Evolutionary conservation across 1,140 invertebrate species (phyloP), one percentile per base, ranked within the genome.

Genomic region (Latrodectus geometricus): DNA sequence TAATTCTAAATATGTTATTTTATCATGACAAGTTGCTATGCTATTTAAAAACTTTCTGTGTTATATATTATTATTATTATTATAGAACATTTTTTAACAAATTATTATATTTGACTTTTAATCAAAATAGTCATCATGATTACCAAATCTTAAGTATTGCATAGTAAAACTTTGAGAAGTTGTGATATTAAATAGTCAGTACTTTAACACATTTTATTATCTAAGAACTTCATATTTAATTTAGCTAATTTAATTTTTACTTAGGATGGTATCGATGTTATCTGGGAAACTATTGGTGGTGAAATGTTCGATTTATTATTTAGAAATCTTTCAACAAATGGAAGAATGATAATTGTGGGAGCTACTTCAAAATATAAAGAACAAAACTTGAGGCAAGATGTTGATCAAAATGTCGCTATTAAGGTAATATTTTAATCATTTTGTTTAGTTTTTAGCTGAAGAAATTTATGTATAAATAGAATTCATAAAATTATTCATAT

Each of bases 231-330:
- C 35, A 14, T 50, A 15, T 14, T 82, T 20, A 70, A 70, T 48
- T 9, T 48, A 70, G 20, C 52, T 61, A 20, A n/a, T 61, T 66
- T n/a, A 78, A 66, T 79, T 12, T 79, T 65, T 61, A 3, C 35
- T 49, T 79, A 92, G 91, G 89, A 90, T 87, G 91, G 91, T n/a
- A 87, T 92, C 11, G 90, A 92, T 90, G 91, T 92, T 69, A 89
- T 92, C 9, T 92, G 91, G 89, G 91, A 92, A 88, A 90, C 91
- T 35, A 83, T 91, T 50, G 91, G 91, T 49, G 91, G 91, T 15
- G 89, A 91, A 20, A 89, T 90, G 82, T 91, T 91, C 89, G 89
- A 91, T 70, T 89, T 87, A 9, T 72, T 89, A 21, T 81, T 86
- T 15, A 86, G 88, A 48, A 77, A 88, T 74, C 88, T 91, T 66